Evolutionary conservation across 2,797 vertebrate genomes (phyloP), one percentile per base, ranked within the genome.

Genomic region (Cacajao melanocephalus): DNA sequence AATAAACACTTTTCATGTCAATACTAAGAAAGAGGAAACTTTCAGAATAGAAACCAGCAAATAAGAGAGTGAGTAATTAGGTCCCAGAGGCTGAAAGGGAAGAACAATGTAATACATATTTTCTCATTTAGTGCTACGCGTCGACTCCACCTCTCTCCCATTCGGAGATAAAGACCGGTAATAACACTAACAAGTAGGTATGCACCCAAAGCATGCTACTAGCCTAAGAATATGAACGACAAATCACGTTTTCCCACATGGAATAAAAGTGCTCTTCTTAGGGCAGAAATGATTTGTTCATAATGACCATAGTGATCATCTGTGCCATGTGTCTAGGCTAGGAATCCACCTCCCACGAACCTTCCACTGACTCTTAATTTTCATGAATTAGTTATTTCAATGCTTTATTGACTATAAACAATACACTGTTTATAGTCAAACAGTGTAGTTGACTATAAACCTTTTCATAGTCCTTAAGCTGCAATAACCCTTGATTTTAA

Each of bases 11-110:
- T 58, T 79, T 95, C 61, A 58, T 44, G 93, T 83, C 79, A 39
- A 41, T 7, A 15, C 48, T n/a, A 44, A 80, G 58, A 41, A 83
- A 48, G 39, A 88, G 19, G 44, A 58, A 57, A 64, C 11, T 52
- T 93, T 95, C 17, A 85, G 93, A 72, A 64, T 15, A 30, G n/a
- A 94, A 92, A 57, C 33, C 52, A 86, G 81, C 79, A 96, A 44
- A 86, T 50, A 12, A 57, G 79, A 78, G 39, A 72, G 52, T 70
- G 64, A 84, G 73, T 90, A 52, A n/a, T 88, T 70, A 70, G 41
- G 55, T 57, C 76, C 61, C 57, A 7, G 81, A 2, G 70, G 72
- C 28, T 70, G 87, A 79, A 58, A 46, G 4, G 11, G 79, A 30
- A 6, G 30, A 50, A 33, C 28, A 17, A 9, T 24, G 1, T 64